Evolutionary conservation across 2,113 vertebrate genomes (phyloP).

Genomic region (Thamnaconus septentrionalis): DNA sequence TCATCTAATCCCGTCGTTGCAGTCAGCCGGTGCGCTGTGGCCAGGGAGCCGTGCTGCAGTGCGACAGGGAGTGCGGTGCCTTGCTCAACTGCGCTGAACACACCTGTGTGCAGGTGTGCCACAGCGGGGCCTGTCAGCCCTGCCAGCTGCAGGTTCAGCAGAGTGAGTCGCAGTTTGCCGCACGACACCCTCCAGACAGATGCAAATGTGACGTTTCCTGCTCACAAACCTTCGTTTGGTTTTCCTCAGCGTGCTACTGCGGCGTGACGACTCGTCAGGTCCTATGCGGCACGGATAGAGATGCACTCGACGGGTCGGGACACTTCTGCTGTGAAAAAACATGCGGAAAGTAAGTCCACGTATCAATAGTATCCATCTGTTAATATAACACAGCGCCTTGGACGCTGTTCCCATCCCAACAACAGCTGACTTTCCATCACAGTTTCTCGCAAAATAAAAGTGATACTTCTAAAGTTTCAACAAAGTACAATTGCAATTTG

Average conservation of each 20-base stretch:
- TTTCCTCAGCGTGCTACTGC: conserved; percentile 84
- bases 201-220: not conserved
- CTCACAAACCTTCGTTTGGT: not conserved
- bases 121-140: conserved; percentile 84
- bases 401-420: no score
- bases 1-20: not conserved
- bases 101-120: conserved; percentile 88
- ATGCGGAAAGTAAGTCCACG: conserved; percentile 87
- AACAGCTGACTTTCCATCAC: no score
- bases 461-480: no score
- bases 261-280: conserved; percentile 81
- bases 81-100: conserved; percentile 89
- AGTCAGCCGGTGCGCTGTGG: conserved; percentile 96
- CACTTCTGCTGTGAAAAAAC: conserved; percentile 88
- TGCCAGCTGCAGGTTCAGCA: conserved; percentile 87
- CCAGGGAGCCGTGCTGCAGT: conserved; percentile 83
- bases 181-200: not conserved
- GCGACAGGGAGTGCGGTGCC: conserved; percentile 84
- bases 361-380: no score
- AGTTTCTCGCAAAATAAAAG: no score
- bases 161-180: conserved; percentile 70
- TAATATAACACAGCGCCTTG: no score
- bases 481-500: no score
- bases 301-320: conserved; percentile 83
- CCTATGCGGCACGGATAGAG: conserved; percentile 85